Evolutionary conservation across 2,888 invertebrate species (phyloP).

Genomic region (Caenorhabditis plicata): DNA sequence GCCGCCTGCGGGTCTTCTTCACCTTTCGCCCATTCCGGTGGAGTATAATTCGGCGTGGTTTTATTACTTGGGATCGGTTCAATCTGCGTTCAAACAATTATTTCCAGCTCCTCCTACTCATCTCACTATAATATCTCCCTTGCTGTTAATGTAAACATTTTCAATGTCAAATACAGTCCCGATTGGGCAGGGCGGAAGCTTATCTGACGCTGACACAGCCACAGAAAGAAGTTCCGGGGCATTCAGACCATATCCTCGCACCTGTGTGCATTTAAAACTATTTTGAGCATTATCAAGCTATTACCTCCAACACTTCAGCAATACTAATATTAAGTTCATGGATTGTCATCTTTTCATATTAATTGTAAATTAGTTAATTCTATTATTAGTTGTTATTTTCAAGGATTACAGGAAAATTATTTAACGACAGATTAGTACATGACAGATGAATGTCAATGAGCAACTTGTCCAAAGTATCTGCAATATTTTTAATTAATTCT

Average conservation of each 20-base stretch:
- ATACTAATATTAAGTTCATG: slow-evolving; percentile 40
- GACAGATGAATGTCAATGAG: no score
- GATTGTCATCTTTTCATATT: slow-evolving; percentile 11
- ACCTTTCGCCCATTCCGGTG: slow-evolving; percentile 49
- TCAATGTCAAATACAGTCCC: slow-evolving; percentile 52
- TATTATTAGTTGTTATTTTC: background rate
- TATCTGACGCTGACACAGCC: slow-evolving; percentile 36
- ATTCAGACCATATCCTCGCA: slow-evolving; percentile 44
- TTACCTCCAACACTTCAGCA: slow-evolving; percentile 40
- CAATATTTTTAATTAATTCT: background rate
- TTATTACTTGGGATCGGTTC: slow-evolving; percentile 28
- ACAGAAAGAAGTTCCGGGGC: slow-evolving; percentile 47
- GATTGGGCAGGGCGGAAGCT: slow-evolving; percentile 43
- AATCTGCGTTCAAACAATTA: slow-evolving; percentile 31
- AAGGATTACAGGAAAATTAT: slow-evolving; percentile 21
- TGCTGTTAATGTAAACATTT: slow-evolving; percentile 46
- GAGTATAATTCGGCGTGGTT: slow-evolving; percentile 32
- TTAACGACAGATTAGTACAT: no score
- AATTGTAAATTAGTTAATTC: background rate
- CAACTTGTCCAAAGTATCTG: no score
- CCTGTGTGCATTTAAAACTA: slow-evolving; percentile 20
- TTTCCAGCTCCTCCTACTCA: background rate
- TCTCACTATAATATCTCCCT: slow-evolving; percentile 50
- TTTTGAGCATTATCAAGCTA: background rate
- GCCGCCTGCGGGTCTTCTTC: slow-evolving; percentile 46